A percentile compares a stretch with the other conserved stretches of the same genome.
phyloP scores from a whole-genome alignment of 2,888 invertebrate species.

The Trichopria drosophilae region DNA sequence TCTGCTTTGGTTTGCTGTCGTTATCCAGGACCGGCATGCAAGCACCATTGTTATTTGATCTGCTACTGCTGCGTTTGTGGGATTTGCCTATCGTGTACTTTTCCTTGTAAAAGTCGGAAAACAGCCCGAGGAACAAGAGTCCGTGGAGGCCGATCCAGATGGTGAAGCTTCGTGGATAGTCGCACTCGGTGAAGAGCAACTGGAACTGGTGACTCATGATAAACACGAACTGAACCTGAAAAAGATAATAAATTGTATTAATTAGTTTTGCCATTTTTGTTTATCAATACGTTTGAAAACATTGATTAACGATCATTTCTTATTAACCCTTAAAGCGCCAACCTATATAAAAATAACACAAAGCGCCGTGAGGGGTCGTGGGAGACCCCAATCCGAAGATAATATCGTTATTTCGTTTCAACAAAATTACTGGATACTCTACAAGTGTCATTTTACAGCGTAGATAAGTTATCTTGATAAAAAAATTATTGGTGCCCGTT shows the following conservation, averaged over 20 bases:
- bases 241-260: constrained; percentile 13
- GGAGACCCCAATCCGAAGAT: too few species aligned
- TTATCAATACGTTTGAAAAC: too few species aligned
- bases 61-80: constrained; percentile 42
- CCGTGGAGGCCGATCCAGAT: constrained; percentile 95
- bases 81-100: constrained; percentile 66
- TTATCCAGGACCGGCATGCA: constrained; percentile 78
- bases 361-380: too few species aligned
- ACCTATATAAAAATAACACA: too few species aligned
- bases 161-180: constrained; percentile 88
- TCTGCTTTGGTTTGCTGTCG: constrained; percentile 51
- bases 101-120: constrained; percentile 91
- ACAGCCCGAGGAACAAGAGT: constrained; percentile 89
- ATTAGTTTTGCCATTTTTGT: too few species aligned
- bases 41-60: constrained; percentile 57
- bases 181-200: constrained; percentile 84
- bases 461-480: too few species aligned
- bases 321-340: too few species aligned
- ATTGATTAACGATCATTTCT: too few species aligned
- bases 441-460: too few species aligned
- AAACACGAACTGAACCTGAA: constrained; percentile 86
- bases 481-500: too few species aligned
- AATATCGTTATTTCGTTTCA: too few species aligned
- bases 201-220: constrained; percentile 92
- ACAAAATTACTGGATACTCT: too few species aligned